A percentile compares a stretch with the other conserved stretches of the same genome.
Conservation (phyloP, 2,797 vertebrate species). For the Sebastes umbrosus region DNA sequence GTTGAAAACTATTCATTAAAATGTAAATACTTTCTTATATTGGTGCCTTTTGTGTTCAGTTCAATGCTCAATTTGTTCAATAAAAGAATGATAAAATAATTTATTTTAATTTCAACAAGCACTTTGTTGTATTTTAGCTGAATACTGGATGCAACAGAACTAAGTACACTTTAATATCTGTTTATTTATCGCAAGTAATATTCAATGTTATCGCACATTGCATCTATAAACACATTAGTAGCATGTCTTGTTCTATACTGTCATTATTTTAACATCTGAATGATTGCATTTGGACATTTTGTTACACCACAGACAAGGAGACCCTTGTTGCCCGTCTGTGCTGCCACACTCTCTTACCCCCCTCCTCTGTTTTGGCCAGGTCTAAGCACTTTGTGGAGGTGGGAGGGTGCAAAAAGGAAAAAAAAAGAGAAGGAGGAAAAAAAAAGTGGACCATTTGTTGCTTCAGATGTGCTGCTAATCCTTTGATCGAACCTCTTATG, state of each 20-base stretch:
- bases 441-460: constrained; percentile 77
- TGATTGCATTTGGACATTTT: neutral
- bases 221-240: neutral
- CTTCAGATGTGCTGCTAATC: constrained; percentile 82
- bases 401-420: constrained; percentile 43
- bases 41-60: no score
- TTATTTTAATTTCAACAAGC: no score
- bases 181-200: no score
- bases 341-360: constrained; percentile 4
- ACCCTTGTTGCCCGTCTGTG: neutral
- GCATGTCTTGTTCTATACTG: neutral
- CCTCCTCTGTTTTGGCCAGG: constrained; percentile 61
- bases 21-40: no score
- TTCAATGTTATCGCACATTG: no score
- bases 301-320: neutral
- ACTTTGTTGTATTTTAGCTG: no score
- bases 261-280: neutral
- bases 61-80: no score
- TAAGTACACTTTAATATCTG: no score
- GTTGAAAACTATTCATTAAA: no score
- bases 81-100: no score
- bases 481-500: constrained; percentile 79
- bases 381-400: constrained; percentile 64
- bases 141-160: no score
- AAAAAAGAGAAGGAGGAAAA: neutral